Percentiles rank a stretch among this genome's conserved stretches.
These are phyloP conservation scores for Asarcornis scutulata DNA, from an alignment of 2,113 vertebrate species.

Conservation along the genomic window DNA sequence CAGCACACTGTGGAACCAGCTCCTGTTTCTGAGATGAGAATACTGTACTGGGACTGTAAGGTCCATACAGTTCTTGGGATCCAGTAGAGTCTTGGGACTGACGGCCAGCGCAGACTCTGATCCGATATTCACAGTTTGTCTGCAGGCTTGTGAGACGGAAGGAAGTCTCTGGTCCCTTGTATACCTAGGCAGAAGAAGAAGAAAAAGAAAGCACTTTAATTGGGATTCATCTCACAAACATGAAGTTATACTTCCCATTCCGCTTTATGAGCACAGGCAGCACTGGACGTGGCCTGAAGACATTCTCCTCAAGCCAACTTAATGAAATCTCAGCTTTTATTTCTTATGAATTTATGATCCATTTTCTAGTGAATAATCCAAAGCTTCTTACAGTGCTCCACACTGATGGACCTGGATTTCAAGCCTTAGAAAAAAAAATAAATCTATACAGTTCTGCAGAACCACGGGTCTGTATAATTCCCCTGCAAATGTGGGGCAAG, in stretches of 20 bases:
- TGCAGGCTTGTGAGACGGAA: constrained; percentile 74
- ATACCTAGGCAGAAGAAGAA: constrained; percentile 69
- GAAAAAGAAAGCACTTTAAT: neutral
- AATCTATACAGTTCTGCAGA: neutral
- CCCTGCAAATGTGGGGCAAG: rapidly evolving
- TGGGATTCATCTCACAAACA: rapidly evolving
- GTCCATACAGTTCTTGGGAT: constrained; percentile 75
- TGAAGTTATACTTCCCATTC: rapidly evolving
- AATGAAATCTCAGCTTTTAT: neutral
- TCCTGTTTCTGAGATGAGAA: constrained; percentile 73
- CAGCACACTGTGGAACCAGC: neutral
- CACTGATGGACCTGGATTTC: neutral
- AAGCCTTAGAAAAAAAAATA: neutral
- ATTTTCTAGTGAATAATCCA: neutral
- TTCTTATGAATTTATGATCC: neutral
- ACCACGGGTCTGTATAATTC: rapidly evolving
- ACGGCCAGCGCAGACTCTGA: constrained; percentile 77
- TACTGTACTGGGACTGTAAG: constrained; percentile 74
- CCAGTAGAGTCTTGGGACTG: constrained; percentile 72
- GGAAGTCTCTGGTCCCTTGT: constrained; percentile 78
- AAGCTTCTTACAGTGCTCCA: neutral
- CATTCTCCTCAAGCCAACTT: neutral
- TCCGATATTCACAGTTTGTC: constrained; percentile 74
- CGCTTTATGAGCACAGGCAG: rapidly evolving
- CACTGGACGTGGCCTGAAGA: neutral